Evolutionary conservation across 2,113 vertebrate species (phyloP).

Genomic region (Melanocharis versteri): DNA sequence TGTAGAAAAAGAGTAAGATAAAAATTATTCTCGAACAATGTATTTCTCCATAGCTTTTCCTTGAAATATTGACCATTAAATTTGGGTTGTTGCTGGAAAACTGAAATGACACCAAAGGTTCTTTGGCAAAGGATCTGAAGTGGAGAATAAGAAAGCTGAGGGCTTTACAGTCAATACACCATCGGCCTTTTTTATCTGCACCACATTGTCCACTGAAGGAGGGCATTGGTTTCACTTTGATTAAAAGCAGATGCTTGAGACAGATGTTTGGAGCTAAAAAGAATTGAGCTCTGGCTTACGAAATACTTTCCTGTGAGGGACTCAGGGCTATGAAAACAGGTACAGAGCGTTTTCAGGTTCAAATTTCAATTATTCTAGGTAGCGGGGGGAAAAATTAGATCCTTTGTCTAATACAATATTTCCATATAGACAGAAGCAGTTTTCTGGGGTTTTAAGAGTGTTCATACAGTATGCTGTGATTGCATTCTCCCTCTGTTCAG

Average conservation of each 20-base stretch:
- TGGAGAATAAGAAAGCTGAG: constrained; percentile 26
- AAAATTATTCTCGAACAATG: background rate
- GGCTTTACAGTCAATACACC: background rate
- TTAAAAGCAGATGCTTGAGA: constrained; percentile 59
- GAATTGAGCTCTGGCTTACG: constrained; percentile 1
- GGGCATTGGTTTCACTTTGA: constrained; percentile 60
- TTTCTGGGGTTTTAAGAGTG: background rate
- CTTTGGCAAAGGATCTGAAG: constrained; percentile 36
- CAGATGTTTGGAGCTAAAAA: constrained; percentile 61
- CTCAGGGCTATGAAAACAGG: constrained; percentile 12
- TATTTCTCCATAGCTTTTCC: background rate
- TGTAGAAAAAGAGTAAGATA: background rate
- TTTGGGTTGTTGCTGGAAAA: constrained; percentile 22
- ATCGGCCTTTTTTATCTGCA: constrained; percentile 31
- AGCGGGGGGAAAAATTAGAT: rapidly evolving
- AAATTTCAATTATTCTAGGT: background rate
- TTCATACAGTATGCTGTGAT: rapidly evolving
- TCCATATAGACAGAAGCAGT: background rate
- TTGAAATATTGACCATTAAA: constrained; percentile 25
- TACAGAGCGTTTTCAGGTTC: background rate
- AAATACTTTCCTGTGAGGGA: constrained; percentile 50
- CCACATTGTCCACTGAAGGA: constrained; percentile 42
- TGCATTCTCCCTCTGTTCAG: background rate
- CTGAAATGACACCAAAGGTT: constrained; percentile 21
- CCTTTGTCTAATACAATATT: background rate